Evolutionary conservation across 1,140 invertebrate genomes (phyloP), one percentile per base, ranked within the genome.

Genomic region (Bradysia coprophila): DNA sequence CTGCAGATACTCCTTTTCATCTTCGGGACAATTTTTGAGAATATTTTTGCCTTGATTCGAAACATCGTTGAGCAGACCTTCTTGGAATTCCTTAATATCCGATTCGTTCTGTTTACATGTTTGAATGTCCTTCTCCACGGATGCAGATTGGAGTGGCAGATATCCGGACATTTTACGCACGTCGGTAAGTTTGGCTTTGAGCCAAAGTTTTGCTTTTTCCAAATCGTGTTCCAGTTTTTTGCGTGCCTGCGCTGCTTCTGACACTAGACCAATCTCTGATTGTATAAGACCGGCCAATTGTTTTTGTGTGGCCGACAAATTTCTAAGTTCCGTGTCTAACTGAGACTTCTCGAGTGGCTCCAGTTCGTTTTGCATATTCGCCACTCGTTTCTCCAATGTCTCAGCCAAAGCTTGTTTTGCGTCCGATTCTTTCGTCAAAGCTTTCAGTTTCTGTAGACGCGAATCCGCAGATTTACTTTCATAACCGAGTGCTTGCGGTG

Each of bases 311-410:
- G 67, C 65, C 20, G 69, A 69, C 6, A 84, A 54, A 53, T 73
- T 71, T 47, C 66, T 69, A 41, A 81, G 61, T 15, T 75, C 69
- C 0, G 68, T 66, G 54, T 83, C 78, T 33, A 86, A 51, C 55
- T 81, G 72, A 44, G 73, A 71, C 44, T 81, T 75, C 54, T 86
- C 82, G 16, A 71, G 68, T 42, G 73, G 70, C 55, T 92, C 86
- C n/a, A 93, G 55, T 57, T 93, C 88, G 45, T 78, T 73, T 51
- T 81, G 73, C 64, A 94, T 79, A 41, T 81, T 81, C 33, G 76
- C 73, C 4, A 91, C 72, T 37, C 86, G 78, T 56, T 85, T 85
- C 48, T 82, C 76, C 8, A 92, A 59, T 3, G 79, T 81, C 46
- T 88, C 81, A 31, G 88, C 75, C 5, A 87, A 65, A 2, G 83